Conservation (phyloP, 2,888 invertebrate species). For the Noctua pronuba region DNA sequence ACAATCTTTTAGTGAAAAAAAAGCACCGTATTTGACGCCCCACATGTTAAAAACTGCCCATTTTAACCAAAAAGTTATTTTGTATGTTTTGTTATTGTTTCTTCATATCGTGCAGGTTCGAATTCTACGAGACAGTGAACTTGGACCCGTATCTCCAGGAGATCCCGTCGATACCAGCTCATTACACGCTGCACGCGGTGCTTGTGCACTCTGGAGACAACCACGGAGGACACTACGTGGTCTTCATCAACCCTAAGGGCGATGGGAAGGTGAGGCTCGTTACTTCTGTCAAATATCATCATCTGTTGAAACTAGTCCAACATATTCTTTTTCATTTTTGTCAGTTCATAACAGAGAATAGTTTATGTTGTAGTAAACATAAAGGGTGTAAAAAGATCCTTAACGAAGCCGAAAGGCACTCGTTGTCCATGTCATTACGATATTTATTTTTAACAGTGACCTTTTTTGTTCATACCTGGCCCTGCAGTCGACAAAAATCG, state of each 20-base stretch:
- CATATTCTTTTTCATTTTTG: not conserved
- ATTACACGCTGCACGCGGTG: constrained; percentile 98
- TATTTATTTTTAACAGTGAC: not conserved
- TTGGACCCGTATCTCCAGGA: constrained; percentile 96
- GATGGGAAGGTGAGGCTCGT: constrained; percentile 93
- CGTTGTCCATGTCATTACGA: not conserved
- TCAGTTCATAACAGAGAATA: not conserved
- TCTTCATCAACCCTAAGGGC: constrained; percentile 99
- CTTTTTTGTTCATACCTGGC: too few species aligned
- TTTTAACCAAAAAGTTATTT: not conserved
- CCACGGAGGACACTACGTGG: constrained; percentile 99
- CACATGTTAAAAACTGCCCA: not conserved
- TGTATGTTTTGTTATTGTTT: not conserved
- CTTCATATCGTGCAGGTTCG: constrained; percentile 91
- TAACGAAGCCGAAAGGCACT: not conserved
- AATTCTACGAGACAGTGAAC: constrained; percentile 98
- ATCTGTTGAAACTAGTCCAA: not conserved
- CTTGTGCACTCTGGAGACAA: constrained; percentile 99
- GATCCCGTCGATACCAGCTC: constrained; percentile 93
- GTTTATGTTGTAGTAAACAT: not conserved
- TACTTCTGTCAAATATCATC: not conserved
- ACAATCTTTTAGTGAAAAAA: not conserved
- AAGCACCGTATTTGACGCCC: not conserved
- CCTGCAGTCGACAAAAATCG: too few species aligned
- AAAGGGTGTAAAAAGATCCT: not conserved